Percentiles rank a stretch among this genome's conserved stretches.
Evolutionary conservation across 2,797 vertebrate genomes (phyloP).

Genomic region (Bovichtus diacanthus): DNA sequence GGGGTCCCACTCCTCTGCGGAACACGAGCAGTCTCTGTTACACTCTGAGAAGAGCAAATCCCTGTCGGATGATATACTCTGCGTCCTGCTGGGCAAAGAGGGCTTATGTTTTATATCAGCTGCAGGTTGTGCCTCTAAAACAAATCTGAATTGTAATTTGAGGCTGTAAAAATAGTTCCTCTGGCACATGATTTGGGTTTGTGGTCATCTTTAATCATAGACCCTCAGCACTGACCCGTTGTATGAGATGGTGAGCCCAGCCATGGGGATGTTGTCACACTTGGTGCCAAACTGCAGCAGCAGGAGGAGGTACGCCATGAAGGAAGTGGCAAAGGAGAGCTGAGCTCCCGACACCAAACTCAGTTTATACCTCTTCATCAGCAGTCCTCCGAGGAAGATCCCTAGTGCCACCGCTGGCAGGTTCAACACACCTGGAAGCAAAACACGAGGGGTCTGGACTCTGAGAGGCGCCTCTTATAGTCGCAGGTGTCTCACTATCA

Average conservation of each 20-base stretch:
- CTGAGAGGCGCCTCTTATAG: background rate
- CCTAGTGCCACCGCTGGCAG: constrained; percentile 86
- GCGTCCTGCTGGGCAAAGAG: constrained; percentile 79
- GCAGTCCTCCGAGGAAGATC: constrained; percentile 87
- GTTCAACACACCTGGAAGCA: constrained; percentile 83
- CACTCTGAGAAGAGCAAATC: constrained; percentile 84
- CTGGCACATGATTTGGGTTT: background rate
- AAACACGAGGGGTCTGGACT: background rate
- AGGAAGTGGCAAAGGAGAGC: constrained; percentile 83
- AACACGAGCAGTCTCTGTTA: constrained; percentile 89
- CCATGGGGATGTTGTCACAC: constrained; percentile 87
- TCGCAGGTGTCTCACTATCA: background rate
- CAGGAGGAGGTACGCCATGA: constrained; percentile 83
- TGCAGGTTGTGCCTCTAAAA: too few species aligned
- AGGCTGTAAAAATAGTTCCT: background rate
- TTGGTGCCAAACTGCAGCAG: constrained; percentile 84
- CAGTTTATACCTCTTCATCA: constrained; percentile 90
- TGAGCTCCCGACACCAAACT: constrained; percentile 86
- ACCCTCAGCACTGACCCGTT: constrained; percentile 81
- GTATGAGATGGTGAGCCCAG: constrained; percentile 87
- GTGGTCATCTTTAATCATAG: background rate
- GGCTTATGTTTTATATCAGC: background rate
- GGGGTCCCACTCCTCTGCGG: constrained; percentile 90
- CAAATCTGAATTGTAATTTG: background rate
- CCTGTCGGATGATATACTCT: constrained; percentile 67